phyloP scores from a whole-genome alignment of 2,888 invertebrate species.

The Dendrolimus pini region DNA sequence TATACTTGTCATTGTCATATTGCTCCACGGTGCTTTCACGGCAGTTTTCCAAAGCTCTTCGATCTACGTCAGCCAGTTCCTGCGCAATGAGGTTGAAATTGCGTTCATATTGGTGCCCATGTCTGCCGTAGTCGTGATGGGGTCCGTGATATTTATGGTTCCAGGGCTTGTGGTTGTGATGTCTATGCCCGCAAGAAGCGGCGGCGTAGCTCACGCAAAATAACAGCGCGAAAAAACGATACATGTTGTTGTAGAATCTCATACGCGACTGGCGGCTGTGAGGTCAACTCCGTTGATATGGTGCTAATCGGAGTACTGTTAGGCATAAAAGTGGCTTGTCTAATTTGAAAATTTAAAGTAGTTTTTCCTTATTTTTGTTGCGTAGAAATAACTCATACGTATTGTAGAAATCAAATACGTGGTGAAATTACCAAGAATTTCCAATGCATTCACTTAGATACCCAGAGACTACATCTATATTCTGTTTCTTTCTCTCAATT shows the following conservation, averaged over 20 bases:
- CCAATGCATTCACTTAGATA: too few species aligned
- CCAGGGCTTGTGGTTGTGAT: neutral
- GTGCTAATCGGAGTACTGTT: too few species aligned
- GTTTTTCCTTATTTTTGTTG: too few species aligned
- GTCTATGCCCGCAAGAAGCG: neutral
- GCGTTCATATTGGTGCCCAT: neutral
- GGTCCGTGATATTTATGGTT: neutral
- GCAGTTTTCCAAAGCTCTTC: neutral
- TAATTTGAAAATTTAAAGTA: too few species aligned
- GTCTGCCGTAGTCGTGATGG: neutral
- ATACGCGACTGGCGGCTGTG: too few species aligned
- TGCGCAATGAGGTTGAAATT: neutral
- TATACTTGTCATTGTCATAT: neutral
- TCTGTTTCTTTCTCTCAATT: too few species aligned
- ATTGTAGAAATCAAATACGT: too few species aligned
- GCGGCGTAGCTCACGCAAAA: neutral
- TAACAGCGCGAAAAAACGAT: neutral
- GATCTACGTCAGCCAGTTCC: neutral
- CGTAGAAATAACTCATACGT: too few species aligned
- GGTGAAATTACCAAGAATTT: too few species aligned
- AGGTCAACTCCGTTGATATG: too few species aligned
- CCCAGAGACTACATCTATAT: too few species aligned
- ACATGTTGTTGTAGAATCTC: neutral
- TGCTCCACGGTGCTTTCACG: neutral
- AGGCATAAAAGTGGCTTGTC: too few species aligned